Evolutionary conservation across 2,888 invertebrate species (phyloP), one percentile per base, ranked within the genome.

Genomic region (Heterodera filipjevi): DNA sequence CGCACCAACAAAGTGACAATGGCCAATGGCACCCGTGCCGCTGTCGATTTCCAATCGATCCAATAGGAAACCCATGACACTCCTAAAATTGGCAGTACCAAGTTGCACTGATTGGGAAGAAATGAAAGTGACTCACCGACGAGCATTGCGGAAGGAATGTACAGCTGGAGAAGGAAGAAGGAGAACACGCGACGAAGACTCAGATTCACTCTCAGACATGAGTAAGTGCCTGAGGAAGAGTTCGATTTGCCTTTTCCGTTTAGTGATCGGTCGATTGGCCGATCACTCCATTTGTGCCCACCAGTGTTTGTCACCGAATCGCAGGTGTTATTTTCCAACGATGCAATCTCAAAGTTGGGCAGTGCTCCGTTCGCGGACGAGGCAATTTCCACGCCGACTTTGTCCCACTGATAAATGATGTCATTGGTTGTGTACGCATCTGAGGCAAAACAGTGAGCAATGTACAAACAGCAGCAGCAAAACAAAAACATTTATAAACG

Each of bases 351-450:
- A 91, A 96, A 96, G 88, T 95, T 93, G 86, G 96, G 96, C 90
- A 96, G 93, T 91, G 95, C 89, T 44, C 89, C 87, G 81, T 88
- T 89, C 35, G 89, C 90, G 19, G 95, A 95, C 44, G 76, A 79
- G 92, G 95, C 95, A 76, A 96, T 95, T 1, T 95, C 79, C 22
- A 89, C 95, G 90, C 96, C 95, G 5, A 82, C 94, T 14, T 82
- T 81, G 90, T 96, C 95, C 96, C 96, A 97, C 85, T 95, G 92
- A 91, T 97, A 97, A 86, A 95, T 95, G 89, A 97, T 92, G 91
- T 97, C 96, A 85, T 94, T 94, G 66, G 96, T 96, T 71, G 97
- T 96, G 94, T 97, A 98, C 82, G 97, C 97, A 90, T 98, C 97
- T 97, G 90, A 83, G 90, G 83, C 71, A 32, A 30, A 66, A 5